Percentiles rank a stretch among this genome's conserved stretches.
These are phyloP conservation scores for Tenebrio molitor DNA, from an alignment of 1,140 invertebrate species.

Conservation along the genomic window DNA sequence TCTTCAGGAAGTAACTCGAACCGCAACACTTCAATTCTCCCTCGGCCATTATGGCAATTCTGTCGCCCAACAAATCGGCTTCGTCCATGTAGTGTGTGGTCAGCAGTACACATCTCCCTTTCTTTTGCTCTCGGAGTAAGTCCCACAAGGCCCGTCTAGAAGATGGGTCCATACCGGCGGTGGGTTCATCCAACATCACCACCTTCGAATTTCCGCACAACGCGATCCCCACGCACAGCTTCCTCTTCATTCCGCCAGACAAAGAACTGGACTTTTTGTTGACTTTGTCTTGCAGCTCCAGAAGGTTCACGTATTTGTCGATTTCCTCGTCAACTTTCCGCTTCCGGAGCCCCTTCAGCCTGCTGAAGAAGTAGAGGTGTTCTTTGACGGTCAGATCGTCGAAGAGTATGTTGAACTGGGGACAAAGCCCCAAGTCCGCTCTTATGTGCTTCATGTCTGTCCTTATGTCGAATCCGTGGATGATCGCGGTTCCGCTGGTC, in stretches of 20 bases:
- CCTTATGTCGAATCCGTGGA: conserved; percentile 78
- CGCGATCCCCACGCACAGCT: conserved; percentile 84
- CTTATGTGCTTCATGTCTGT: conserved; percentile 73
- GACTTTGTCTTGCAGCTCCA: conserved; percentile 73
- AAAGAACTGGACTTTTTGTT: conserved; percentile 62
- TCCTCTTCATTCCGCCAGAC: conserved; percentile 89
- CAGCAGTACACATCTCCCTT: conserved; percentile 78
- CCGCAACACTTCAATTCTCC: conserved; percentile 87
- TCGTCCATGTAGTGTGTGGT: conserved; percentile 99
- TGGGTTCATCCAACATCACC: conserved; percentile 94
- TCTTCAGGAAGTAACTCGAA: conserved; percentile 90
- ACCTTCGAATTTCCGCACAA: conserved; percentile 77
- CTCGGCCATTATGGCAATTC: conserved; percentile 89
- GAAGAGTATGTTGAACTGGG: conserved; percentile 96
- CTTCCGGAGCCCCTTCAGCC: conserved; percentile 79
- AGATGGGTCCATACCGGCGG: conserved; percentile 95
- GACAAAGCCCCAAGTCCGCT: conserved; percentile 86
- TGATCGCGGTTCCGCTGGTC: conserved; percentile 76
- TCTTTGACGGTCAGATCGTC: conserved; percentile 91
- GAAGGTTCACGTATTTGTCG: conserved; percentile 75
- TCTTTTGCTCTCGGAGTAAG: conserved; percentile 74
- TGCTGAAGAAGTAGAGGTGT: conserved; percentile 90
- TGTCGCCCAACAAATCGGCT: conserved; percentile 93
- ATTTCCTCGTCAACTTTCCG: conserved; percentile 70
- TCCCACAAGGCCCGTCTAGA: conserved; percentile 93